phyloP scores from a whole-genome alignment of 2,113 vertebrate genomes.

The Serilophus lunatus region DNA sequence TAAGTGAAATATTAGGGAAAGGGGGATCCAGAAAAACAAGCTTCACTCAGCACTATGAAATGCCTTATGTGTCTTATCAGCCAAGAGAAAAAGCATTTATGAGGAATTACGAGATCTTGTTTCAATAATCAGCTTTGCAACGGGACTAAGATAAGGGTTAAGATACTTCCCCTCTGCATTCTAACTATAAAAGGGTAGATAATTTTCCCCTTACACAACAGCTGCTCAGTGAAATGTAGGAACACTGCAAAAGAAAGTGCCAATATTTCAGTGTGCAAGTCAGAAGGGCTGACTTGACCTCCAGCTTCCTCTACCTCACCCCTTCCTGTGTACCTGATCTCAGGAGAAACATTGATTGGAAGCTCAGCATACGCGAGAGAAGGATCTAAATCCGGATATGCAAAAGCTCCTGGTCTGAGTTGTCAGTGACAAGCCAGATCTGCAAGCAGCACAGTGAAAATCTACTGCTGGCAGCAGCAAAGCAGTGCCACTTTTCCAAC shows the following conservation, averaged over 20 bases:
- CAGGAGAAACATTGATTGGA: neutral
- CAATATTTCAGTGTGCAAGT: neutral
- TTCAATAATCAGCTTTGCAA: neutral
- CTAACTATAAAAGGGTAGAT: neutral
- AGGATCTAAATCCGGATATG: neutral
- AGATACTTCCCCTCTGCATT: neutral
- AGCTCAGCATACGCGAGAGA: neutral
- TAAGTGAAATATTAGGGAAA: neutral
- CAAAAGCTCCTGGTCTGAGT: neutral
- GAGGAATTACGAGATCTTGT: neutral
- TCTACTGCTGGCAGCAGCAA: neutral
- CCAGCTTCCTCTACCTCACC: neutral
- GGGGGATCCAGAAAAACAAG: too few species aligned
- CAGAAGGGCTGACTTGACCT: neutral
- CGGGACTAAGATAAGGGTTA: neutral
- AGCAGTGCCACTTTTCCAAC: neutral
- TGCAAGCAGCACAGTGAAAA: neutral
- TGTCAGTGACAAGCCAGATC: neutral
- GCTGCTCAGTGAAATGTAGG: neutral
- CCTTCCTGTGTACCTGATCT: neutral
- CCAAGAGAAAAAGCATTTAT: neutral
- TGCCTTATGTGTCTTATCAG: neutral
- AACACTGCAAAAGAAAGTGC: neutral
- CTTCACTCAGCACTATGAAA: neutral
- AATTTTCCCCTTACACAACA: neutral